Conservation (phyloP, 35 echinoderm and acorn worm species). For the Nesometra sesokonis region DNA sequence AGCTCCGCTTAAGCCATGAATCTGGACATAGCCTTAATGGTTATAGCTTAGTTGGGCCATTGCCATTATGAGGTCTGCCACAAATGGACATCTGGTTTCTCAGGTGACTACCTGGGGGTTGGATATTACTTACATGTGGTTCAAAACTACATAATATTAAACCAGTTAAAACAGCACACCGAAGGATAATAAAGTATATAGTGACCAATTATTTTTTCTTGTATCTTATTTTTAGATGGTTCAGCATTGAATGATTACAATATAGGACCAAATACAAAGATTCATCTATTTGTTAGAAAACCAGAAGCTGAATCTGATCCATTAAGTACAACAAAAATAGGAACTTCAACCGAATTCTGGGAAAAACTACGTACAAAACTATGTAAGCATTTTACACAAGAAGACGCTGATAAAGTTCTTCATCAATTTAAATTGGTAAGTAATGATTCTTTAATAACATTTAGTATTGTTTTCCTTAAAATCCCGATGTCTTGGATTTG, state of each 20-base stretch:
- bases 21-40: too few relatives aligned
- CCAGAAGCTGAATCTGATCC: slow-evolving; percentile 52
- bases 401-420: slow-evolving; percentile 74
- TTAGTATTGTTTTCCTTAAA: neutral
- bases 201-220: too few relatives aligned
- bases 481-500: neutral
- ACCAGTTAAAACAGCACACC: too few relatives aligned
- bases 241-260: slow-evolving; percentile 87
- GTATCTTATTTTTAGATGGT: slow-evolving; percentile 60
- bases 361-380: slow-evolving; percentile 56
- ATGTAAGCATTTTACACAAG: slow-evolving; percentile 58
- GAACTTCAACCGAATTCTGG: slow-evolving; percentile 74
- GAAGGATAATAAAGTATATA: too few relatives aligned
- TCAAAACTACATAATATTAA: too few relatives aligned
- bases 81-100: too few relatives aligned
- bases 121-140: too few relatives aligned
- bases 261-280: slow-evolving; percentile 89
- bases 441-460: neutral
- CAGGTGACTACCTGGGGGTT: too few relatives aligned
- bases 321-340: slow-evolving; percentile 41
- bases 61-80: too few relatives aligned
- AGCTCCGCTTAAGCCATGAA: too few relatives aligned
- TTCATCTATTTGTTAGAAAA: slow-evolving; percentile 82
- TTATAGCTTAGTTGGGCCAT: too few relatives aligned
- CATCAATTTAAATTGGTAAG: slow-evolving; percentile 83